phyloP scores from a whole-genome alignment of 2,113 vertebrate genomes.

The Ceuthmochares aereus region DNA sequence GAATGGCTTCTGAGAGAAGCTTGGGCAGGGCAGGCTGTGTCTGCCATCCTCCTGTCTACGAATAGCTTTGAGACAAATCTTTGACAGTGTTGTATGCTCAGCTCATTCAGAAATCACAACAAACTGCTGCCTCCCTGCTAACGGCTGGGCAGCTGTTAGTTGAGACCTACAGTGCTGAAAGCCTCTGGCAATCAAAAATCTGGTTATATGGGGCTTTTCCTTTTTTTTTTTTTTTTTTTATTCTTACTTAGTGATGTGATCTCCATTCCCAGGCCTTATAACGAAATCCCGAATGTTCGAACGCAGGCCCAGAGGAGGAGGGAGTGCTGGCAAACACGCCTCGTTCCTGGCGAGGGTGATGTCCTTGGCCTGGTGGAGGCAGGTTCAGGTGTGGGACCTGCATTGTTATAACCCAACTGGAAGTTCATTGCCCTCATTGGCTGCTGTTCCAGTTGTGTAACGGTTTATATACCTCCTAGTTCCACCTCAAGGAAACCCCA shows the following conservation, averaged over 20 bases:
- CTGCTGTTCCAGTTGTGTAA: neutral
- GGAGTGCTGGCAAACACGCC: neutral
- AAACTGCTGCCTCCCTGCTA: neutral
- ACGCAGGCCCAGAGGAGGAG: neutral
- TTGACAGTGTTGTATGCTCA: neutral
- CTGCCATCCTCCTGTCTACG: neutral
- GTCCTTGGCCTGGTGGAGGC: neutral
- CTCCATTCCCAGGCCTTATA: neutral
- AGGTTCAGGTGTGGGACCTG: neutral
- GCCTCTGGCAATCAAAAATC: neutral
- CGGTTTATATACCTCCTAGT: neutral
- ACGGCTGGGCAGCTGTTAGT: neutral
- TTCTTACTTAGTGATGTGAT: neutral
- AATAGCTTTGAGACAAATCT: neutral
- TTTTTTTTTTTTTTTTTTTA: neutral
- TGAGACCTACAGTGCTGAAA: neutral
- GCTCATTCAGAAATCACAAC: neutral
- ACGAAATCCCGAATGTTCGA: neutral
- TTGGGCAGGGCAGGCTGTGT: neutral
- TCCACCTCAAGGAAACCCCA: neutral
- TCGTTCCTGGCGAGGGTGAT: neutral
- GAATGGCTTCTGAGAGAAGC: neutral
- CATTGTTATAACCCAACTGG: neutral
- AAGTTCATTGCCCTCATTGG: rapidly evolving
- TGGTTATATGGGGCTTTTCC: neutral